Evolutionary conservation across 2,888 invertebrate species (phyloP).

Genomic region (Eilema sororculum): DNA sequence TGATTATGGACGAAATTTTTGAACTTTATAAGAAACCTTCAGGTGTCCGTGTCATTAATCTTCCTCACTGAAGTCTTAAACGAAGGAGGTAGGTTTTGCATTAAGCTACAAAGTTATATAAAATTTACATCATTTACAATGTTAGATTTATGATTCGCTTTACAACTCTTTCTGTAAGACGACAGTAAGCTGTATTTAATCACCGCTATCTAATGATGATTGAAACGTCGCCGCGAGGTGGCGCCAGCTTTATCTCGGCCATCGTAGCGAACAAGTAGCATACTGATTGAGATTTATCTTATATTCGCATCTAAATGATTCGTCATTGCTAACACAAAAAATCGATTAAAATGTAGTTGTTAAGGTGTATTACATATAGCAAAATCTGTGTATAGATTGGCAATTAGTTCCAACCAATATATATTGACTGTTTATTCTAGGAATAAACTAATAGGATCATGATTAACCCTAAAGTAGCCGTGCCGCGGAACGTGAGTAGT

Average conservation of each 20-base stretch:
- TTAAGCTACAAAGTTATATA: background rate
- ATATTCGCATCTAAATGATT: conserved; percentile 30
- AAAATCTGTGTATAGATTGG: background rate
- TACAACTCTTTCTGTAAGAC: conserved; percentile 38
- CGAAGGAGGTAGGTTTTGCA: conserved; percentile 19
- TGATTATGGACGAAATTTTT: background rate
- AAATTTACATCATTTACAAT: conserved; percentile 23
- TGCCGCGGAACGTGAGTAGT: no score
- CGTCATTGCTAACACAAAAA: conserved; percentile 14
- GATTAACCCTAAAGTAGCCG: no score
- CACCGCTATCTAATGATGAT: conserved; percentile 67
- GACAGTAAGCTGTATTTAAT: conserved; percentile 55
- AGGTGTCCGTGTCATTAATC: background rate
- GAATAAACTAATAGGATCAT: no score
- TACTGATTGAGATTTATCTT: conserved; percentile 68
- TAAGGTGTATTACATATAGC: background rate
- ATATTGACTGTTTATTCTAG: no score
- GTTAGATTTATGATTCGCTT: conserved; percentile 36
- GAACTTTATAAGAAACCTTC: background rate
- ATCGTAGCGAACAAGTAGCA: conserved; percentile 62
- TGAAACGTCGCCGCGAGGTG: conserved; percentile 60
- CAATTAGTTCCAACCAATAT: background rate
- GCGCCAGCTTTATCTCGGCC: conserved; percentile 71
- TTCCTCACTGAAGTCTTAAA: conserved; percentile 21
- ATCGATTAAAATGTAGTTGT: background rate